Evolutionary conservation across 2,113 vertebrate species (phyloP).

Genomic region (Argyrosomus japonicus): DNA sequence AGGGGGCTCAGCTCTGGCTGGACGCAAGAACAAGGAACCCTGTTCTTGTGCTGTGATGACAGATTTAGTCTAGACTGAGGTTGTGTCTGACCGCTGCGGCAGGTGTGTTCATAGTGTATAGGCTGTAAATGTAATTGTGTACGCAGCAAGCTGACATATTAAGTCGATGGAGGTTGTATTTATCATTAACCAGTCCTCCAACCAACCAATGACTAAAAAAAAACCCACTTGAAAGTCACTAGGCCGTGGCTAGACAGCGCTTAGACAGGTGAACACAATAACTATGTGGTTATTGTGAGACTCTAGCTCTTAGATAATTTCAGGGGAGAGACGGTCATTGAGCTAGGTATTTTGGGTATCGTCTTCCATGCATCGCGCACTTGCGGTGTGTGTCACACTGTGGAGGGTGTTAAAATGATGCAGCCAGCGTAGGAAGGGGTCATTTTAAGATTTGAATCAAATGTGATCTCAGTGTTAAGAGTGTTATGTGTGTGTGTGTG

Average conservation of each 20-base stretch:
- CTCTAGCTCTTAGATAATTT: constrained; percentile 20
- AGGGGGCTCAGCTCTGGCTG: constrained; percentile 45
- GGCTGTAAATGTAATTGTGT: constrained; percentile 9
- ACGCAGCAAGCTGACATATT: not conserved
- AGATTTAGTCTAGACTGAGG: constrained; percentile 66
- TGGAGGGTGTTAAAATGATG: constrained; percentile 3
- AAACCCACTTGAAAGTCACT: constrained; percentile 13
- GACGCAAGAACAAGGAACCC: constrained; percentile 61
- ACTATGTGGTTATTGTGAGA: constrained; percentile 10
- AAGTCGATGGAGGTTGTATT: not conserved
- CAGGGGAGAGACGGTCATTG: not conserved
- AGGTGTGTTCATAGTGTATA: constrained; percentile 47
- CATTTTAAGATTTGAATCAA: constrained; percentile 14
- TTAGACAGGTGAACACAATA: constrained; percentile 1
- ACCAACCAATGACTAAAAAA: constrained; percentile 10
- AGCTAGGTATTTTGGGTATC: constrained; percentile 5
- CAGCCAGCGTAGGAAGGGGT: not conserved
- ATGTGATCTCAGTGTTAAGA: not conserved
- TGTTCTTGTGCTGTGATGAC: constrained; percentile 56
- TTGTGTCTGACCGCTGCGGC: constrained; percentile 37
- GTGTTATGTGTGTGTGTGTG: not conserved
- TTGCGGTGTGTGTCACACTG: constrained; percentile 22
- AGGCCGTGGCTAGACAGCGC: constrained; percentile 39
- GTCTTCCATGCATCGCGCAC: not conserved
- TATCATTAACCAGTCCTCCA: constrained; percentile 6